phyloP scores from a whole-genome alignment of 2,888 invertebrate species.

The Netelia inedita region DNA sequence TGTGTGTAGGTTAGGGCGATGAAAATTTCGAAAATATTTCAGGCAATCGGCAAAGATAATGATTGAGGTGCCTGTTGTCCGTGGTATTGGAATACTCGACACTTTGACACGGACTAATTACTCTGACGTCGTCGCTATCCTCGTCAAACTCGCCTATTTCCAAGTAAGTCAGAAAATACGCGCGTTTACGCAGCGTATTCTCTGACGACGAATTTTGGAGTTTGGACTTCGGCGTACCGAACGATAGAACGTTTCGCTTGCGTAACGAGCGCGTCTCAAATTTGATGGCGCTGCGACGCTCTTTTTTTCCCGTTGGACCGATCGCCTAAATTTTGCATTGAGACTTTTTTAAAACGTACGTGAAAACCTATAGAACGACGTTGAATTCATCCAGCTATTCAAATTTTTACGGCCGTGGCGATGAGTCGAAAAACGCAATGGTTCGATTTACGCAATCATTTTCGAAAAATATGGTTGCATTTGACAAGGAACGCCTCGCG shows the following conservation, averaged over 20 bases:
- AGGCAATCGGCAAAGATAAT: too few species aligned
- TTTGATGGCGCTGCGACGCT: background rate
- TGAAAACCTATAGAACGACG: too few species aligned
- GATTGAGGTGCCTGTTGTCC: background rate
- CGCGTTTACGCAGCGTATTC: background rate
- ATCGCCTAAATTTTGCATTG: too few species aligned
- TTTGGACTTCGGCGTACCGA: background rate
- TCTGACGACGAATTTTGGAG: background rate
- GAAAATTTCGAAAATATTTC: too few species aligned
- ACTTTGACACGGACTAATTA: slow-evolving; percentile 51
- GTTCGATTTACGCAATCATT: too few species aligned
- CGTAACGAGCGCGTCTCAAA: background rate
- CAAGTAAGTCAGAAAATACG: background rate
- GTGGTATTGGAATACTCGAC: background rate
- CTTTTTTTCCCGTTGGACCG: background rate
- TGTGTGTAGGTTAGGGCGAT: too few species aligned
- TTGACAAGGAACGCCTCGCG: too few species aligned
- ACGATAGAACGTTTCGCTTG: background rate
- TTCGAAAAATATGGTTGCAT: too few species aligned
- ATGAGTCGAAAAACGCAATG: too few species aligned
- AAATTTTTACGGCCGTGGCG: too few species aligned
- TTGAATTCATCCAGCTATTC: too few species aligned
- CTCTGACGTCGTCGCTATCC: background rate
- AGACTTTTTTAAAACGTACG: too few species aligned
- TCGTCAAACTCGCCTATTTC: slow-evolving; percentile 7